Percentiles rank a stretch among this genome's conserved stretches.
These are phyloP conservation scores for Heteromyza rotundicornis DNA, from an alignment of 2,888 invertebrate genomes.

Conservation along the genomic window DNA sequence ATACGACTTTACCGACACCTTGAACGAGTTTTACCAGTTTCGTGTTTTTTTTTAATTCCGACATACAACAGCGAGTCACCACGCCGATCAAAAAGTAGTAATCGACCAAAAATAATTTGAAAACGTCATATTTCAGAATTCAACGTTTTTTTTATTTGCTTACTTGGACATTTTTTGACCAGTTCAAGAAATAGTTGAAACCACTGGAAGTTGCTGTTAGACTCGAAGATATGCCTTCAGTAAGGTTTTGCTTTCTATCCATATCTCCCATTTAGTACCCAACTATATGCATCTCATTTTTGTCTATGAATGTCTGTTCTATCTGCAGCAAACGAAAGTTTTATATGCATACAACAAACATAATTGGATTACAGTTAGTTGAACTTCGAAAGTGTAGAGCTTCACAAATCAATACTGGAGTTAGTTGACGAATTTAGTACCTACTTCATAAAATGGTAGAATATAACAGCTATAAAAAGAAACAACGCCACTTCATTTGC, in stretches of 20 bases:
- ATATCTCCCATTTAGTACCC: not conserved
- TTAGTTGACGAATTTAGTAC: not conserved
- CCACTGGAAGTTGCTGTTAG: too few species aligned
- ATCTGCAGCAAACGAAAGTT: too few species aligned
- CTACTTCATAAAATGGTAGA: too few species aligned
- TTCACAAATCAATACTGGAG: not conserved
- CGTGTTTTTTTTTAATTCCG: not conserved
- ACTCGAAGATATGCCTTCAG: too few species aligned
- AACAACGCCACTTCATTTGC: too few species aligned
- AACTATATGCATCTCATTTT: not conserved
- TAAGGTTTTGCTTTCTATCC: too few species aligned
- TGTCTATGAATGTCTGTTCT: not conserved
- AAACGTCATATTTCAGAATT: slow-evolving; percentile 46
- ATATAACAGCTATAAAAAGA: too few species aligned
- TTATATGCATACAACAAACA: too few species aligned
- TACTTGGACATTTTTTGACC: too few species aligned
- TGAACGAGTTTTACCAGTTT: not conserved
- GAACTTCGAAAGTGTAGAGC: not conserved
- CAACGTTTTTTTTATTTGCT: slow-evolving; percentile 13
- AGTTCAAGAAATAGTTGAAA: too few species aligned
- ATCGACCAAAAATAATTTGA: slow-evolving; percentile 43
- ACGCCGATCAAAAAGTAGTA: slow-evolving; percentile 17
- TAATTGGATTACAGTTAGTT: not conserved
- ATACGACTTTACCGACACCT: not conserved
- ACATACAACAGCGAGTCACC: not conserved